Base-by-base conservation (phyloP, 2,797 vertebrate species). In the Rhodeus uyekii region DNA sequence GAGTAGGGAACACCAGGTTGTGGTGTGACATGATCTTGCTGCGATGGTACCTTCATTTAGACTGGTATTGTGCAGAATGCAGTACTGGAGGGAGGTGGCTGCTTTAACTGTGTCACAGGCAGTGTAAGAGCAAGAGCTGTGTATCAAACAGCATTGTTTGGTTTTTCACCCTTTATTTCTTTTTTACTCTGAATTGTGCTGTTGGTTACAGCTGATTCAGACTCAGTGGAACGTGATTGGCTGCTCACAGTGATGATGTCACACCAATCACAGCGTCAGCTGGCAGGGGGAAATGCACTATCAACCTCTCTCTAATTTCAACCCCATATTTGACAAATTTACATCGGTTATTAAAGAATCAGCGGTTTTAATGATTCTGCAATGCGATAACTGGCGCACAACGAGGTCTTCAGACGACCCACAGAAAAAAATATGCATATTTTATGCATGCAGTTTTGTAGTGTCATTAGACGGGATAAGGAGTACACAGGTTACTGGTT, bases 211-310 rank as follows among this genome's bases (percentile, higher is more conserved):
- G 77, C 48, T 79, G 36, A 79, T 69, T 79, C 61, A 82, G 58
- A 32, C 61, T 60, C 29, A 24, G 50, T 46, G n/a, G 29, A 14
- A 76, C 2, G 2, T 1, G 63, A 76, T 82, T 82, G 80, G 80
- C 48, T 76, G 80, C 80, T 82, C 61, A 68, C 63, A 68, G 72
- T 82, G 80, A 82, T 82, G 80, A 76, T 76, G 72, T 82, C 73
- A 53, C 61, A 76, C 80, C 80, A 82, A 82, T 82, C 73, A 60
- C 44, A 76, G 61, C 27, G 44, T 2, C 3, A 14, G 63, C 73
- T 82, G 27, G 72, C 38, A 68, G 73, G 50, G n/a, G 79, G 80
- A 68, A 76, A 60, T 76, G 80, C 42, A 72, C 24, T 63, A 63
- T 80, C 72, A 82, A 60, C 27, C 72, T 82, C 72, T 27, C 61